Evolutionary conservation across 2,113 vertebrate genomes (phyloP), one percentile per base, ranked within the genome.

Genomic region (Prochilodus magdalenae): DNA sequence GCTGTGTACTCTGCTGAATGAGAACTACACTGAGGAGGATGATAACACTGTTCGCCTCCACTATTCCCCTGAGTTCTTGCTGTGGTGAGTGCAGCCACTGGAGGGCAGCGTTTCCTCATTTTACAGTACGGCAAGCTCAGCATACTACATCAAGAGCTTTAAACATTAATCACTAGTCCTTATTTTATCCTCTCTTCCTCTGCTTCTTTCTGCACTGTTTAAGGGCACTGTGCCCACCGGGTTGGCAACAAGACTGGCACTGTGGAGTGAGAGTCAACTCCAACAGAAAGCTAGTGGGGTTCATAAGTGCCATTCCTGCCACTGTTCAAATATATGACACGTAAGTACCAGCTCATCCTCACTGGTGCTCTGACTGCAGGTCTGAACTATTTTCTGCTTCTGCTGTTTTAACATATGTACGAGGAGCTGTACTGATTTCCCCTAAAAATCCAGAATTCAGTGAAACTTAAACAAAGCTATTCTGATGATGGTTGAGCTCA

Each of bases 241-340:
- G 96, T 84, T 97, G 97, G 96, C 91, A 95, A 84, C 92, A 94
- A 66, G 94, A 97, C 85, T 99, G 98, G 98, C 94, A 98, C 89
- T 98, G 97, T 6, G 97, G 96, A 13, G 95, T 99, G 83, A 90
- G 98, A 75, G 97, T 99, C 66, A 93, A 96, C 75, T 90, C 95
- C 79, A 99, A 96, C 91, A 95, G 95, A 88, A 99, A 98, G 85
- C 90, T 99, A 79, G 97, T 99, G 29, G 97, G 98, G 49, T 99
- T 99, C 90, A 97, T 99, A 84, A 97, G 96, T 0, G 98, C 97
- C 0, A 94, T 98, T 86, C 97, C 98, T n/a, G 94, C 94, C 82
- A 92, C 91, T 7, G 93, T 98, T 85, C 92, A 94, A 73, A 94
- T 98, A 90, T 96, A 97, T 22, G 95, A 97, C 85, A 93, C 75